Base-by-base conservation (phyloP, 2,113 vertebrate species). In the Albula glossodonta region DNA sequence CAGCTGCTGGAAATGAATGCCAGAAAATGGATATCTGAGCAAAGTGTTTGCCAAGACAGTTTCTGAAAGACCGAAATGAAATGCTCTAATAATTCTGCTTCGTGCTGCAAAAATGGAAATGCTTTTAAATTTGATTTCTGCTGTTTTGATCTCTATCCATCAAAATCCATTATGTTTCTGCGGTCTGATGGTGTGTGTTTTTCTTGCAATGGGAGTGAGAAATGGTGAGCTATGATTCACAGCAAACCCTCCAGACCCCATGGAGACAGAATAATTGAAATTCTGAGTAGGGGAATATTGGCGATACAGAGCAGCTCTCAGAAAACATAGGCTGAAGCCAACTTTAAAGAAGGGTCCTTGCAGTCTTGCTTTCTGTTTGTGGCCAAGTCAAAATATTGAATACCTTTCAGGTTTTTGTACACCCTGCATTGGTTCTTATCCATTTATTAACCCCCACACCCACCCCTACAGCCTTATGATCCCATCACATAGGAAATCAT, bases 181-280 rank as follows among this genome's bases (percentile, higher is more conserved):
- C 22, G 31, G 70, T 74, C n/a, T 74, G 22, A 74, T 31, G 22
- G 11, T 74, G 10, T 31, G 22, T 31, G 70, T 31, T 74, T 8
- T 19, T 74, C n/a, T 74, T 74, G 22, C 70, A 10, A 11, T 31
- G n/a, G n/a, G n/a, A 25, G 70, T 31, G n/a, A 74, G 70, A 74
- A 31, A 74, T 74, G 8, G 70, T 74, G 70, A 74, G 22, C 5
- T n/a, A 41, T 41, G 31, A 41, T 10, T 31, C 10, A 31, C 25
- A 31, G n/a, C n/a, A 74, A n/a, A 74, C 70, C n/a, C 5, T 19
- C 60, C 22, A 31, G n/a, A n/a, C 70, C 70, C 70, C 10, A 5
- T 74, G 70, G 70, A 74, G 70, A n/a, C n/a, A 31, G n/a, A 74
- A 31, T n/a, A 5, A 74, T 74, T 74, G 70, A 74, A 74, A 74